Conservation (phyloP, 2,888 invertebrate species). For the Lasioglossum malachurum region DNA sequence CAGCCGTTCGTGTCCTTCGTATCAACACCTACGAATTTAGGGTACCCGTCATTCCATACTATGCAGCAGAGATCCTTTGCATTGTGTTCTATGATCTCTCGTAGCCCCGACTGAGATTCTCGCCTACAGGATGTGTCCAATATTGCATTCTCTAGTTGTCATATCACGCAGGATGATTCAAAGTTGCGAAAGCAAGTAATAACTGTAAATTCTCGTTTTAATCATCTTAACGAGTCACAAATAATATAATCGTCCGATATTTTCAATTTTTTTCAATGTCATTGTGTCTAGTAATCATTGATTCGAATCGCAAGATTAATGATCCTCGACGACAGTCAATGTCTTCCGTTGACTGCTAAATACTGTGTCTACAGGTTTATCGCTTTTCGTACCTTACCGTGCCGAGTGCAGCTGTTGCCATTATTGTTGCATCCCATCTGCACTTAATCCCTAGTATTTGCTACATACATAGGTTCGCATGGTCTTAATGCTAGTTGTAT, state of each 20-base stretch:
- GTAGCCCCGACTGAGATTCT: not conserved
- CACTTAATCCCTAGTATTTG: conserved; percentile 3
- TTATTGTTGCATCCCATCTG: conserved; percentile 3
- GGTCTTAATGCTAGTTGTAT: conserved; percentile 8
- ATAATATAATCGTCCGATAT: no score
- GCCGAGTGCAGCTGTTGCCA: not conserved
- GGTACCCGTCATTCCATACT: not conserved
- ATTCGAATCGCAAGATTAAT: not conserved
- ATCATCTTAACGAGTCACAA: no score
- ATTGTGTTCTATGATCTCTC: conserved; percentile 4
- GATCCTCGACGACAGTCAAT: not conserved
- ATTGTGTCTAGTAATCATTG: not conserved
- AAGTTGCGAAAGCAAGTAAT: not conserved
- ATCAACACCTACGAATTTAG: conserved; percentile 7
- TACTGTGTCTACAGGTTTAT: not conserved
- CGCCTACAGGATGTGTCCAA: not conserved
- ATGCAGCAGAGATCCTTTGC: not conserved
- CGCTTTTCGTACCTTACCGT: not conserved
- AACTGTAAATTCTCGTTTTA: not conserved
- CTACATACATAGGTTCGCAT: conserved; percentile 6
- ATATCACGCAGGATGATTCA: not conserved
- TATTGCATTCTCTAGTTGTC: not conserved
- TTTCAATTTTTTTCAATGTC: no score
- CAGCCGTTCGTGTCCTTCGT: conserved; percentile 2
- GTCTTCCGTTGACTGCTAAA: not conserved